Percentiles rank a stretch among this genome's conserved stretches.
These are phyloP conservation scores for Aurelia aurita DNA, from an alignment of 30 jellyfish, hydroid and myxozoan genomes.

Conservation along the genomic window DNA sequence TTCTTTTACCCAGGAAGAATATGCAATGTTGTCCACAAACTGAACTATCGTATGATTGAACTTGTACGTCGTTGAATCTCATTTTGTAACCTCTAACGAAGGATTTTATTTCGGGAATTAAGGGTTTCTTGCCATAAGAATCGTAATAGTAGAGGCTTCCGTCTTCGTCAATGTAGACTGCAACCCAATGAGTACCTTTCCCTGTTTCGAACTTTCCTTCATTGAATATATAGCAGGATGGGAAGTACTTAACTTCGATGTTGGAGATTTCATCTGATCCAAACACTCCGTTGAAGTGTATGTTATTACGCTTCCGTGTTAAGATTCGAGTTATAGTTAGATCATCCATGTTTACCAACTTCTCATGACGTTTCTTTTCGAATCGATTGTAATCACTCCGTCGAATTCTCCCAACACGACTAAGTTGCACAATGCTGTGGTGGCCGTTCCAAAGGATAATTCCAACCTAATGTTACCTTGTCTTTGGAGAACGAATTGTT, in stretches of 20 bases:
- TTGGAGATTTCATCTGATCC: background rate
- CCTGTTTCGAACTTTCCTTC: background rate
- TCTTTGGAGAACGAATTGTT: background rate
- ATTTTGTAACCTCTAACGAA: background rate
- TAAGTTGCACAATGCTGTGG: background rate
- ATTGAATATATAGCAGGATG: background rate
- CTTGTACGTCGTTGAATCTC: too few relatives aligned
- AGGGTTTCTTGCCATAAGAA: background rate
- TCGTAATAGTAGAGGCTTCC: background rate
- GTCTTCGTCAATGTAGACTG: background rate
- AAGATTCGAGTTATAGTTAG: too few relatives aligned
- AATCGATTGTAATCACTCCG: background rate
- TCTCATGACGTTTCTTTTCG: background rate
- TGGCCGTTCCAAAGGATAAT: background rate
- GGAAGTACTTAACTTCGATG: background rate
- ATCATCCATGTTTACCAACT: slow-evolving; percentile 32
- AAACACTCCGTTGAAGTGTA: background rate
- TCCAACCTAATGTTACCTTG: background rate
- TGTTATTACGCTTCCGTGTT: background rate
- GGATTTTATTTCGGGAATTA: background rate
- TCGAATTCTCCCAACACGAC: slow-evolving; percentile 13
- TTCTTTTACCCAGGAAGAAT: too few relatives aligned
- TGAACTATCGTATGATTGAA: too few relatives aligned
- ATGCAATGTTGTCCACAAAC: too few relatives aligned
- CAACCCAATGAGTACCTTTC: background rate